Conservation (phyloP, 2,888 invertebrate genomes). For the Trisateles emortualis region DNA sequence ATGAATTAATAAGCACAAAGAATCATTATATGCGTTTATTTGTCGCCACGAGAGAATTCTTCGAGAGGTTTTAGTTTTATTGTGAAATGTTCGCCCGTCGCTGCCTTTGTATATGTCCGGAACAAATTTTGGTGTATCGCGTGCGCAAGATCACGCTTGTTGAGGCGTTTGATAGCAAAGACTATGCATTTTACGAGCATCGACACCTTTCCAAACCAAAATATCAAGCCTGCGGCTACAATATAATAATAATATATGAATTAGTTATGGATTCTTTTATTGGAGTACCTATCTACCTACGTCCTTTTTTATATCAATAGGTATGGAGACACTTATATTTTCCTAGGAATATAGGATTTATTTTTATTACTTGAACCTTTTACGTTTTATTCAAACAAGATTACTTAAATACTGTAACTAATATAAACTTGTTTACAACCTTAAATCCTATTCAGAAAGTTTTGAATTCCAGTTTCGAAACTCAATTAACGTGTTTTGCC, state of each 20-base stretch:
- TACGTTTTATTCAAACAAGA: conserved; percentile 8
- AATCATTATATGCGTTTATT: conserved; percentile 82
- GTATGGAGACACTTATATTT: background rate
- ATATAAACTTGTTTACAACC: conserved; percentile 33
- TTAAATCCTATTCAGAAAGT: conserved; percentile 23
- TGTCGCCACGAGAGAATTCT: conserved; percentile 69
- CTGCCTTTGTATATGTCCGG: conserved; percentile 65
- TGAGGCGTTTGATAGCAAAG: conserved; percentile 56
- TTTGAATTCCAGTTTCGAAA: conserved; percentile 36
- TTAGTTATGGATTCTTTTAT: background rate
- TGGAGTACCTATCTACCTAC: background rate
- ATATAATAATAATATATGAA: background rate
- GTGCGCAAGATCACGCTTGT: conserved; percentile 69
- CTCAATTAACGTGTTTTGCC: conserved; percentile 31
- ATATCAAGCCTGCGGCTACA: background rate
- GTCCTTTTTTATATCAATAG: background rate
- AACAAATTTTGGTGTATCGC: conserved; percentile 81
- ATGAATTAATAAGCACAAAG: conserved; percentile 87
- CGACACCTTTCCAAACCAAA: conserved; percentile 10
- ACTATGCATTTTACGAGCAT: conserved; percentile 28
- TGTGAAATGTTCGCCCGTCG: conserved; percentile 58
- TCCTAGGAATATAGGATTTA: background rate
- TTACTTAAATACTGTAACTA: conserved; percentile 23
- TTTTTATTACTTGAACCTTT: background rate
- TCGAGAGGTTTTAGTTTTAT: conserved; percentile 63